phyloP scores from a whole-genome alignment of 2,797 vertebrate genomes.

The Myotis vivesi region DNA sequence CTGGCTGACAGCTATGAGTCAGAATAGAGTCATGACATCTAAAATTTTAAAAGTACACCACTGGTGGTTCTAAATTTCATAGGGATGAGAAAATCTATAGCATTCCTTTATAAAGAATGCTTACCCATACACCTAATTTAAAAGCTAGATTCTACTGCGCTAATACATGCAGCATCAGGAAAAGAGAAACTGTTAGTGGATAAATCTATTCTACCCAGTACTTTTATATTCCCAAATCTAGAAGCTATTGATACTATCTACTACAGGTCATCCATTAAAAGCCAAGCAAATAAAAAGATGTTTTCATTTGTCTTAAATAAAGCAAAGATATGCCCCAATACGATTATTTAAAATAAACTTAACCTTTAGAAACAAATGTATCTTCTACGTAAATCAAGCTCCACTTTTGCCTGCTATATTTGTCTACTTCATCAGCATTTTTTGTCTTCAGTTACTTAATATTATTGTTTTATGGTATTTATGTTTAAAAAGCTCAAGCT shows the following conservation, averaged over 20 bases:
- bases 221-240: background rate
- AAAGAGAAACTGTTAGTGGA: background rate
- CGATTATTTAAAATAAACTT: constrained; percentile 6
- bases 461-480: background rate
- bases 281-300: constrained; percentile 3
- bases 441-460: background rate
- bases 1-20: background rate
- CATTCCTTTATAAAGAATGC: constrained; percentile 30
- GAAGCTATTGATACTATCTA: background rate
- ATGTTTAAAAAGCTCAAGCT: constrained; percentile 3
- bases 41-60: background rate
- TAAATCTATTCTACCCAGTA: background rate
- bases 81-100: background rate
- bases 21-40: background rate
- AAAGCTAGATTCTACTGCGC: background rate
- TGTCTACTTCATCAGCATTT: background rate
- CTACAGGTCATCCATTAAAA: background rate
- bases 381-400: background rate
- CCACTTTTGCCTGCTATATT: background rate
- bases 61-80: background rate
- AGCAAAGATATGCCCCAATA: background rate
- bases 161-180: background rate
- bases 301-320: background rate
- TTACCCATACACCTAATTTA: background rate
- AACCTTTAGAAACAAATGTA: background rate